A percentile compares a stretch with the other conserved stretches of the same genome.
Conservation (phyloP, 2,113 vertebrate species). For the Toxotes chatareus region DNA sequence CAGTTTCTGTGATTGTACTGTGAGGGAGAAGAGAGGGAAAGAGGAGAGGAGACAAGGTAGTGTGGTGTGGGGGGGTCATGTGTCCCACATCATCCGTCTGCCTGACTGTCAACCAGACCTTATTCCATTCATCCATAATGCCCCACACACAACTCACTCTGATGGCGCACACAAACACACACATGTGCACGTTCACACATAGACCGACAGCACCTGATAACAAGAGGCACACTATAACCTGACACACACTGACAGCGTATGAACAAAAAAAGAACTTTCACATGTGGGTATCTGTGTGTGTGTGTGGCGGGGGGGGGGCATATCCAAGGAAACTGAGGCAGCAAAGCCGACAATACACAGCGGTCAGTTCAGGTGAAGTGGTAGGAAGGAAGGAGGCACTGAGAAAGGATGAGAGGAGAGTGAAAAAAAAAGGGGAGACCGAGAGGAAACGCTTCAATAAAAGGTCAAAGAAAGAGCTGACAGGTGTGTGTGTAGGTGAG, state of each 20-base stretch:
- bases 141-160: slow-evolving; percentile 22
- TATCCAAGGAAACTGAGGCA: slow-evolving; percentile 48
- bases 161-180: slow-evolving; percentile 14
- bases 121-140: slow-evolving; percentile 62
- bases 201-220: slow-evolving; percentile 31
- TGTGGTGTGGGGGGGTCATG: slow-evolving; percentile 41
- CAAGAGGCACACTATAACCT: slow-evolving; percentile 22
- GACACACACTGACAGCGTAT: slow-evolving; percentile 10
- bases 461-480: slow-evolving; percentile 65
- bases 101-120: slow-evolving; percentile 65
- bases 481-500: slow-evolving; percentile 19
- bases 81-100: slow-evolving; percentile 56
- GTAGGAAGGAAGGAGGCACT: slow-evolving; percentile 52
- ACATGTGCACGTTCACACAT: slow-evolving; percentile 19
- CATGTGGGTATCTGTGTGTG: not conserved
- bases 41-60: slow-evolving; percentile 17
- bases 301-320: not conserved
- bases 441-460: slow-evolving; percentile 55
- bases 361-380: slow-evolving; percentile 68
- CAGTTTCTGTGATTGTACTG: slow-evolving; percentile 16
- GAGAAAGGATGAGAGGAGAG: slow-evolving; percentile 51
- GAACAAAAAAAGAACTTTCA: slow-evolving; percentile 23
- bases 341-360: slow-evolving; percentile 43
- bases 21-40: slow-evolving; percentile 24
- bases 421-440: slow-evolving; percentile 31